Base-by-base conservation (phyloP, 2,113 vertebrate species). In the Varanus salvator region DNA sequence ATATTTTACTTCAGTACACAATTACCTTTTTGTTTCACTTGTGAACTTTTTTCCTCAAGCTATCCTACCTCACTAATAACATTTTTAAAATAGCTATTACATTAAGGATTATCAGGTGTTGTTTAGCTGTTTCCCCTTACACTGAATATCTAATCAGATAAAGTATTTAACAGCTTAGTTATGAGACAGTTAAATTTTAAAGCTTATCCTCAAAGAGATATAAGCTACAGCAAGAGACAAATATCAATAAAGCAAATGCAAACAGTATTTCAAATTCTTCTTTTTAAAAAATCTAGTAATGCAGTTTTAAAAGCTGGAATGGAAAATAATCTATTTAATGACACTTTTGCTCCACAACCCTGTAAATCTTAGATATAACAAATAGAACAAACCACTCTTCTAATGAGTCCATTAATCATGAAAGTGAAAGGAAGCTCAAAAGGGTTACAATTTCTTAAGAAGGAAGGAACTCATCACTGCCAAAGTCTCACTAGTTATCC, bases 31-130 rank as follows among this genome's bases (percentile, higher is more conserved):
- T 87, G 69, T 80, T 72, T 48, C 64, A 29, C 52, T 29, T 3
- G 52, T 44, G 38, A 44, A 44, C n/a, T 2, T 52, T 34, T 60
- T 15, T 19, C 17, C 17, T 11, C 57, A 23, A 77, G 4, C 19
- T 38, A 60, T 6, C 12, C 14, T 14, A 21, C 54, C 2, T 68
- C 31, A 38, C 52, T 72, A 27, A 34, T 66, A 57, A 66, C n/a
- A 75, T 86, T 25, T 52, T 54, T 38, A 57, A 31, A 93, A 93
- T 66, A 74, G 91, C 87, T 95, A 92, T 93, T 95, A 93, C 89
- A 87, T 90, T 91, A 94, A 92, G 92, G 94, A 78, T 89, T 76
- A 90, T 89, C 91, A 94, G 91, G 91, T 94, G 92, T 89, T 93
- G 89, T 84, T 52, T 68, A 86, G 52, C 89, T 94, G 38, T 44